Base-by-base conservation (phyloP, 2,888 invertebrate species). In the Desoria tigrina region DNA sequence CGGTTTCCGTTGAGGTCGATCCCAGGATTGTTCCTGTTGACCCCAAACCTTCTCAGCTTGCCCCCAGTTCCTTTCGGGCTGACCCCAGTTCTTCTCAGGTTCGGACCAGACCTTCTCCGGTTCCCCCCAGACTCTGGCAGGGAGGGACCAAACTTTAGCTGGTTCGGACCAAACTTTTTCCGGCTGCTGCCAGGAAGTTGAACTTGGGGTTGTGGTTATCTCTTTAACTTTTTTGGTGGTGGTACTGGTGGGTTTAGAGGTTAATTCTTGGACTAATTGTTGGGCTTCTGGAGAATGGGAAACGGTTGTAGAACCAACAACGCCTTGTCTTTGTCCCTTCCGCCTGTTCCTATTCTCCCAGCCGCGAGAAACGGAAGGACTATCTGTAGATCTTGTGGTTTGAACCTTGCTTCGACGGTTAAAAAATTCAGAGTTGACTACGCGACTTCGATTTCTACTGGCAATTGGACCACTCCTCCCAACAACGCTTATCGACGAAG, bases 61-160 rank as follows among this genome's bases (percentile, higher is more conserved):
- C 68, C 81, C 81, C 76, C 84, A 84, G 26, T 81, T 75, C 76
- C 83, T 82, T 14, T 81, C 79, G 0, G 84, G 84, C 71, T 83
- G 82, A 65, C 83, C 82, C 77, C 84, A 84, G 26, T 69, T 61
- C 54, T 66, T 65, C 6, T 58, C 69, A 21, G 72, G 71, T 74
- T 83, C 82, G 68, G 81, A 81, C 76, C 84, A 84, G 24, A 81
- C 75, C 76, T 83, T 82, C 14, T 81, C 79, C 0, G 84, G 83
- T 76, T 83, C 82, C 0, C 82, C 79, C 73, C 84, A 84, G 68
- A 82, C 79, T 71, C 83, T 83, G 0, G 86, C 84, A 1, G 86
- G 86, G 73, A 84, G 82, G 3, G 76, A 66, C 66, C 77, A 73
- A 81, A 81, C 81, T 78, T 82, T 81, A 69, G 80, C 80, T 75